phyloP scores from a whole-genome alignment of 2,797 vertebrate genomes.

The Aythya fuligula region DNA sequence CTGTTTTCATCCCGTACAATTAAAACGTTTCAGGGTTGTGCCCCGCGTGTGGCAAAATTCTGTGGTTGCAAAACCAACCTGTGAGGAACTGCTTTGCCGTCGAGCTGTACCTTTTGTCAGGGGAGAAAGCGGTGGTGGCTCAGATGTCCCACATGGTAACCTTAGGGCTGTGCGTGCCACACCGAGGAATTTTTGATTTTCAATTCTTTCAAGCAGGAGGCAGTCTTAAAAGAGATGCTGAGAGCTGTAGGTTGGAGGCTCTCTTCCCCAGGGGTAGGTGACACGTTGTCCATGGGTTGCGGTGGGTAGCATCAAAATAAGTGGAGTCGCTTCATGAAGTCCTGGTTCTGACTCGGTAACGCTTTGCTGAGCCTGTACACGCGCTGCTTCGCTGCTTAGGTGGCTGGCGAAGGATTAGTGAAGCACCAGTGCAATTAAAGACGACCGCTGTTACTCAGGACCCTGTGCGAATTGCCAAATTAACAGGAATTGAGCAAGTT shows the following conservation, averaged over 20 bases:
- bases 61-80: neutral
- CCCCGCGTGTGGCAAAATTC: neutral
- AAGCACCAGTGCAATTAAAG: neutral
- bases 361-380: neutral
- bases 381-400: neutral
- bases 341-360: neutral
- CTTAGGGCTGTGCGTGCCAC: neutral
- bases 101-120: neutral
- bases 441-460: neutral
- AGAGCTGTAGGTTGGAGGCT: neutral
- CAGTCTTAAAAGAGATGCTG: neutral
- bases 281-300: neutral
- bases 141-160: neutral
- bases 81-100: neutral
- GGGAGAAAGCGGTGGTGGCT: neutral
- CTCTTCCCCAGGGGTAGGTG: neutral
- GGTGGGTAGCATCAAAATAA: neutral
- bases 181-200: neutral
- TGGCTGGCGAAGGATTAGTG: neutral
- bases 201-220: neutral
- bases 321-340: neutral
- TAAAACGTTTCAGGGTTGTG: neutral
- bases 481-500: conserved; percentile 16
- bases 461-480: neutral
- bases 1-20: neutral